These are phyloP conservation scores for Atrina japonica DNA, from an alignment of 2,888 invertebrate species.

Conservation along the genomic window DNA sequence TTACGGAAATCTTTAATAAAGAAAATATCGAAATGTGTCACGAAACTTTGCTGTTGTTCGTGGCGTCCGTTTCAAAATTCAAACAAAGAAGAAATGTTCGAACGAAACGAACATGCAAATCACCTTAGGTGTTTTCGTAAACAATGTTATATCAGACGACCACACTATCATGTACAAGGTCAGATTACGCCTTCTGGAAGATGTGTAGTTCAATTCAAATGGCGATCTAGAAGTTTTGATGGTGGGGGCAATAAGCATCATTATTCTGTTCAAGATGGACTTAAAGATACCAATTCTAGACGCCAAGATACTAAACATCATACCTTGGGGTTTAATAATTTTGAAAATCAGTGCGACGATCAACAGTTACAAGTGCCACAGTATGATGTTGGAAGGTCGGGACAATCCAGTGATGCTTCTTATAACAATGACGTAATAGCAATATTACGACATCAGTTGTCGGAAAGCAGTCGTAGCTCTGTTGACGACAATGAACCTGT, in stretches of 20 bases:
- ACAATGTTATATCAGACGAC: slow-evolving; percentile 27
- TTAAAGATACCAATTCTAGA: slow-evolving; percentile 32
- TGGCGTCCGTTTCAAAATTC: slow-evolving; percentile 12
- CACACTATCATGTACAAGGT: slow-evolving; percentile 39
- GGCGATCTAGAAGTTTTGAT: slow-evolving; percentile 33
- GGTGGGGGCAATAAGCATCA: slow-evolving; percentile 26
- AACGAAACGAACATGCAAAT: slow-evolving; percentile 30
- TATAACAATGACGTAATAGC: slow-evolving; percentile 10
- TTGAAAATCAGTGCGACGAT: neutral
- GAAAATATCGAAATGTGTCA: slow-evolving; percentile 35
- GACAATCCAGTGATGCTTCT: neutral
- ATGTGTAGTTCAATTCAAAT: slow-evolving; percentile 35
- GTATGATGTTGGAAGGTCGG: neutral
- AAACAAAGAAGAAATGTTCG: slow-evolving; percentile 8
- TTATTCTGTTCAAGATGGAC: slow-evolving; percentile 36
- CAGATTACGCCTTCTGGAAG: slow-evolving; percentile 32
- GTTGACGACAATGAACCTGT: neutral
- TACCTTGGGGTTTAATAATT: slow-evolving; percentile 15
- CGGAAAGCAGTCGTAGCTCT: neutral
- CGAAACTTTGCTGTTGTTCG: slow-evolving; percentile 41
- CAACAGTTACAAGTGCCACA: no score
- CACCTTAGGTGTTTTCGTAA: slow-evolving; percentile 29
- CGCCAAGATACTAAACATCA: slow-evolving; percentile 23
- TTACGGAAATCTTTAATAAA: slow-evolving; percentile 67
- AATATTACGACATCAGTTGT: no score